Base-by-base conservation (phyloP, 2,113 vertebrate genomes). In the Larimichthys crocea region DNA sequence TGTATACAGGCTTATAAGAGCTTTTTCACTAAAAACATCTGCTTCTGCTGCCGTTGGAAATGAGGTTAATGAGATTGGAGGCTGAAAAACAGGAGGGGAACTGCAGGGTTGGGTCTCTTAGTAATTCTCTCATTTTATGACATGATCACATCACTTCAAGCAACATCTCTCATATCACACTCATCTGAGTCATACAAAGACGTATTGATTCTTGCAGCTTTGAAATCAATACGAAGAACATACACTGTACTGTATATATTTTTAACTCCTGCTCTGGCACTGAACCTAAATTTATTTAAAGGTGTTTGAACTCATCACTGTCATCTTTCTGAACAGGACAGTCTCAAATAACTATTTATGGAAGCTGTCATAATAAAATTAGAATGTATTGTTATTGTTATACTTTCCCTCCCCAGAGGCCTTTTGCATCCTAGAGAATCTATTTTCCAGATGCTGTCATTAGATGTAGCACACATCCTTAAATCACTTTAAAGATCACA, bases 351-450 rank as follows among this genome's bases (percentile, higher is more conserved):
- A 40, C 73, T 71, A 72, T 76, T 77, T 72, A 74, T 76, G n/a
- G 35, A 75, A 62, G 56, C 42, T 74, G 64, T 20, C 56, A 72
- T 62, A 40, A 17, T 29, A 84, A 84, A 68, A 83, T 91, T 81
- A 87, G 68, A 88, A 57, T 10, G 17, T 67, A 19, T 44, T 56
- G 22, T 60, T 86, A 85, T 90, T 83, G 80, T 84, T 79, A 66
- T 46, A 62, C 24, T 49, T 52, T 35, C 15, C 61, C 31, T 65
- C 60, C 52, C 4, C 0, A 19, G 53, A 70, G 74, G 46, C 19
- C 48, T 24, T 78, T 87, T 80, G 29, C 76, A 20, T 68, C 26
- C 9, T n/a, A 4, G 42, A 72, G 61, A 82, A 61, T 7, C 0
- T 52, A 22, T 75, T 74, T 75, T 71, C 11, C 48, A 76, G 61